Conservation (phyloP, 2,888 invertebrate species). For the Polylopha cassiicola region DNA sequence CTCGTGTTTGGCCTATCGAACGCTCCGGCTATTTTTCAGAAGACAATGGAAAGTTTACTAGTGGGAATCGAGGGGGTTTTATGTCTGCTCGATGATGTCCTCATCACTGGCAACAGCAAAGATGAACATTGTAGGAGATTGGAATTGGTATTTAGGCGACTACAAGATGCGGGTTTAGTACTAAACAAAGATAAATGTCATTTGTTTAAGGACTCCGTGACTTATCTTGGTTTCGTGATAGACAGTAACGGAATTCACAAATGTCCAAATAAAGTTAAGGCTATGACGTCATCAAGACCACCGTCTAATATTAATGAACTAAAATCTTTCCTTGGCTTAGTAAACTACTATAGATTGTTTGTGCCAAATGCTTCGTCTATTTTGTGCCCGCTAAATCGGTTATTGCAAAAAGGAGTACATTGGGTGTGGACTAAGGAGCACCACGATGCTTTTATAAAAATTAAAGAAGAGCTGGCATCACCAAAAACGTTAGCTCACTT, state of each 20-base stretch:
- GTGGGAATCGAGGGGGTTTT: conserved; percentile 5
- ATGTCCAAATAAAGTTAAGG: conserved; percentile 10
- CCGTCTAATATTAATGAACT: conserved; percentile 9
- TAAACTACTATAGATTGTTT: conserved; percentile 6
- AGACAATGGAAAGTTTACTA: conserved; percentile 4
- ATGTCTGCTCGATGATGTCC: conserved; percentile 2
- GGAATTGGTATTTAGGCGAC: conserved; percentile 3
- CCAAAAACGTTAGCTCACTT: conserved; percentile 14
- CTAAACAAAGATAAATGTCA: conserved; percentile 1
- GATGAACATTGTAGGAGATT: conserved; percentile 1
- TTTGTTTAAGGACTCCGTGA: conserved; percentile 5
- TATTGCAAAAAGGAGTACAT: conserved; percentile 20
- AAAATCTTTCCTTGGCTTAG: conserved; percentile 12
- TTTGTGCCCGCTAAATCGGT: conserved; percentile 18
- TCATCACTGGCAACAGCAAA: not conserved
- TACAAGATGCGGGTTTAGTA: conserved; percentile 1
- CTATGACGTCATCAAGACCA: conserved; percentile 1
- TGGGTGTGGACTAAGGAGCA: conserved; percentile 19
- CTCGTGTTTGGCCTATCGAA: conserved; percentile 4
- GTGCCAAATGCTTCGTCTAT: conserved; percentile 3
- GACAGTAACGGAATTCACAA: conserved; percentile 12
- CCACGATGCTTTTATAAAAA: conserved; percentile 12
- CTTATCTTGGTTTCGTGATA: conserved; percentile 12
- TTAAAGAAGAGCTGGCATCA: conserved; percentile 15
- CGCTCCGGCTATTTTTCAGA: conserved; percentile 7